Base-by-base conservation (phyloP, 2,888 invertebrate genomes). In the Pseudococcus longispinus region DNA sequence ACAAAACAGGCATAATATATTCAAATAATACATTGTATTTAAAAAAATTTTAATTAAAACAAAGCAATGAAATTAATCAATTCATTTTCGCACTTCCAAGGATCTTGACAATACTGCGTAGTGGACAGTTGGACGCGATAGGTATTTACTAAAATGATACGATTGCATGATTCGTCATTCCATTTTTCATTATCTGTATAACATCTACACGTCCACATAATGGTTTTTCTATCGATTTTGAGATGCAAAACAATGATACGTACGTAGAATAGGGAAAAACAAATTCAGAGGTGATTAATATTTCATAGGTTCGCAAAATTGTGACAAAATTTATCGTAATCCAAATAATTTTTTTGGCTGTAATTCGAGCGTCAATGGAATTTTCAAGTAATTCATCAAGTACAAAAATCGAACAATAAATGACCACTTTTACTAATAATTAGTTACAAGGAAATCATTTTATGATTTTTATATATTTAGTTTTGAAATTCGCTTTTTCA, bases 1-100 rank as follows among this genome's bases (percentile, higher is more conserved):
- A 88, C 89, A 89, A 89, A 20, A 88, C 87, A 32, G 88, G 87
- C 89, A 89, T 89, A 51, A 65, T 77, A 65, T 1, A 15, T 32
- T 85, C 60, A 42, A 23, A 65, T 20, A 70, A 60, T 37, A 13
- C 83, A 83, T 74, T 60, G 18, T 84, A 42, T 20, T 42, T 80
- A n/a, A 26, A 42, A n/a, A 20, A 23, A 4, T 42, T 32, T 60
- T 3, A 29, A 46, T 26, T 60, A 20, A 77, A 51, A 82, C 13
- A 32, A 80, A 37, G 9, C 37, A 60, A 37, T 55, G 26, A 46
- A n/a, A n/a, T n/a, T 55, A 60, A 77, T 82, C 29, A 83, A 20
- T 20, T 6, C 23, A 42, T 80, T 80, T 80, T 20, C 5, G 9
- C 29, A 42, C 20, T 80, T 9, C 8, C 5, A 42, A 42, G 20